Evolutionary conservation across 2,113 vertebrate genomes (phyloP).

Genomic region (Cygnus atratus): DNA sequence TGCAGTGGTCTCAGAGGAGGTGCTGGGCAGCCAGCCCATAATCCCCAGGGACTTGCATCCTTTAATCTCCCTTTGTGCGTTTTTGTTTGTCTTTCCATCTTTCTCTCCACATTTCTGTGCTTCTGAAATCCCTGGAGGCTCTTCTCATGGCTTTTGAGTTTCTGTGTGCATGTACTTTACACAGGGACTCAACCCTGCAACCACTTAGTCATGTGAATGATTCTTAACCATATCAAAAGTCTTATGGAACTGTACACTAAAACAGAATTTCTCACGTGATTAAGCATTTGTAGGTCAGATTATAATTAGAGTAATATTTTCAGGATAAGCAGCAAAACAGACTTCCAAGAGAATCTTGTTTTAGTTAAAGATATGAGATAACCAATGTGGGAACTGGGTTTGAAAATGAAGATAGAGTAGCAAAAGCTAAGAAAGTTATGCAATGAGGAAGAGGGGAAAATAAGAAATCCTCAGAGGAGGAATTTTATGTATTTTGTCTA

Average conservation of each 20-base stretch:
- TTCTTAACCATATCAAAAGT: neutral
- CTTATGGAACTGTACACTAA: neutral
- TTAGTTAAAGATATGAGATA: neutral
- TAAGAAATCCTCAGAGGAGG: neutral
- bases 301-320: neutral
- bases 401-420: neutral
- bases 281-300: neutral
- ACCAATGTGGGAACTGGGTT: neutral
- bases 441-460: neutral
- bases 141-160: neutral
- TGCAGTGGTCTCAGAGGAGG: constrained; percentile 40
- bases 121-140: neutral
- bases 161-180: neutral
- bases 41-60: neutral
- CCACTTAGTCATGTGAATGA: neutral
- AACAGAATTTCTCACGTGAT: neutral
- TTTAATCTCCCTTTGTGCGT: neutral
- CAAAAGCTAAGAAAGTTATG: neutral
- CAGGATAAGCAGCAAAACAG: neutral
- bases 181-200: neutral
- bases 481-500: neutral
- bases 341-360: neutral
- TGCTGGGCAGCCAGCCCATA: constrained; percentile 49
- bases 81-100: constrained; percentile 58
- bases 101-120: constrained; percentile 25